phyloP scores from a whole-genome alignment of 2,888 invertebrate species.

The Ceramica pisi region DNA sequence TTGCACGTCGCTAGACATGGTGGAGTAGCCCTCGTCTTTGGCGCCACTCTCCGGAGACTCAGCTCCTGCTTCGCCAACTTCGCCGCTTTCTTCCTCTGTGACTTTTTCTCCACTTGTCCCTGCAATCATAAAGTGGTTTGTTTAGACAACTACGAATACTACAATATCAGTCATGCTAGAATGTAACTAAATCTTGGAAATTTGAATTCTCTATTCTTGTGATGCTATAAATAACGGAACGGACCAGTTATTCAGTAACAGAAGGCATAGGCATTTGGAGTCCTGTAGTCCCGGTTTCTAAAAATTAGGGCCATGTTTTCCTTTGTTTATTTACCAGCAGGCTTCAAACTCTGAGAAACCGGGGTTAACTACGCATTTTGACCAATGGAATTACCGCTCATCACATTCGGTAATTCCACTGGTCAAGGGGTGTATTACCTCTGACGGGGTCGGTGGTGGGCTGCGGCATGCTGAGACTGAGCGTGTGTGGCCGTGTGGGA shows the following conservation, averaged over 20 bases:
- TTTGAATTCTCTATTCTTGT: too few relatives aligned
- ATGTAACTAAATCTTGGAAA: too few relatives aligned
- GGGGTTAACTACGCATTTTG: neutral
- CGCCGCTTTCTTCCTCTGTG: conserved; percentile 86
- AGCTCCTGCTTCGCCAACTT: conserved; percentile 93
- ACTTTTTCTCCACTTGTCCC: conserved; percentile 81
- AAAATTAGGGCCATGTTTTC: too few relatives aligned
- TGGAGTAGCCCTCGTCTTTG: conserved; percentile 95
- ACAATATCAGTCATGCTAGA: too few relatives aligned
- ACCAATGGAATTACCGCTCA: neutral
- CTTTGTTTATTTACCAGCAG: neutral
- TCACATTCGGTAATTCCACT: neutral
- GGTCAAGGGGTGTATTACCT: conserved; percentile 68
- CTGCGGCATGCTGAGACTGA: conserved; percentile 93
- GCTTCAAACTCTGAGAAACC: too few relatives aligned
- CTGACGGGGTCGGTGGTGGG: conserved; percentile 81
- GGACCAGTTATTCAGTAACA: too few relatives aligned
- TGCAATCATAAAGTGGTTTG: conserved; percentile 66
- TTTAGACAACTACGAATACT: neutral
- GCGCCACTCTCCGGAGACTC: conserved; percentile 95
- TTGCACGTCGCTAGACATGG: conserved; percentile 96
- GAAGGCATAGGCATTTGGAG: too few relatives aligned
- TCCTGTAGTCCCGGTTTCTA: too few relatives aligned
- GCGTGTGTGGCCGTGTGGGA: conserved; percentile 92
- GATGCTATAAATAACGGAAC: too few relatives aligned